These are phyloP conservation scores for Dichetophora obliterata DNA, from an alignment of 2,888 invertebrate species.

Conservation along the genomic window DNA sequence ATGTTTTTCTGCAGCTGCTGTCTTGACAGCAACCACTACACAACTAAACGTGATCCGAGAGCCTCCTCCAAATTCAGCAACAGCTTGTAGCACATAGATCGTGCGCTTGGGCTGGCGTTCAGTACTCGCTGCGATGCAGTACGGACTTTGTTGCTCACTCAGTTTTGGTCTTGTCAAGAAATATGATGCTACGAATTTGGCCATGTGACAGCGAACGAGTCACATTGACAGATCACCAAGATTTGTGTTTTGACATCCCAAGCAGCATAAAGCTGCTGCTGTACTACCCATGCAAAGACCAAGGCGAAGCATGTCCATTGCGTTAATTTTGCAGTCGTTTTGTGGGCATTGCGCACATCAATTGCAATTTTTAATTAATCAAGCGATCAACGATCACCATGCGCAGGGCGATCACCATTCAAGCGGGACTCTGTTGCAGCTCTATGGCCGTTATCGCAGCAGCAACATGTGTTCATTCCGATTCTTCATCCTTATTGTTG, in stretches of 20 bases:
- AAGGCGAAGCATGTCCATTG: no score
- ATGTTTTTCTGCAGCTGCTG: slow-evolving; percentile 5
- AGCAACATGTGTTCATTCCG: slow-evolving; percentile 19
- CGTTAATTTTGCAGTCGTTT: no score
- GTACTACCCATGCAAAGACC: not conserved
- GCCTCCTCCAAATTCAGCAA: slow-evolving; percentile 15
- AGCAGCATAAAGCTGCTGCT: slow-evolving; percentile 8
- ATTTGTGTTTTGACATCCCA: slow-evolving; percentile 8
- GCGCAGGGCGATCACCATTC: slow-evolving; percentile 2
- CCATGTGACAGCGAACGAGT: slow-evolving; percentile 19
- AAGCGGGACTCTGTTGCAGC: not conserved
- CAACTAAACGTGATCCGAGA: not conserved
- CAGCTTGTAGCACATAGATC: not conserved
- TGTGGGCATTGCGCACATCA: no score
- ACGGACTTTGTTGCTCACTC: not conserved
- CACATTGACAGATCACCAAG: slow-evolving; percentile 21
- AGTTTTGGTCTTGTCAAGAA: slow-evolving; percentile 35
- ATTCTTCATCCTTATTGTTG: not conserved
- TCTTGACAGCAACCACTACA: not conserved
- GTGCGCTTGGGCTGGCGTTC: not conserved
- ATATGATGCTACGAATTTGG: slow-evolving; percentile 37
- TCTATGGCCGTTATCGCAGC: not conserved
- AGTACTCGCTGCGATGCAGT: not conserved
- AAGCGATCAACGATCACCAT: not conserved
- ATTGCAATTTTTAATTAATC: slow-evolving; percentile 30